Evolutionary conservation across 2,113 vertebrate species (phyloP).

Genomic region (Oncorhynchus mykiss): DNA sequence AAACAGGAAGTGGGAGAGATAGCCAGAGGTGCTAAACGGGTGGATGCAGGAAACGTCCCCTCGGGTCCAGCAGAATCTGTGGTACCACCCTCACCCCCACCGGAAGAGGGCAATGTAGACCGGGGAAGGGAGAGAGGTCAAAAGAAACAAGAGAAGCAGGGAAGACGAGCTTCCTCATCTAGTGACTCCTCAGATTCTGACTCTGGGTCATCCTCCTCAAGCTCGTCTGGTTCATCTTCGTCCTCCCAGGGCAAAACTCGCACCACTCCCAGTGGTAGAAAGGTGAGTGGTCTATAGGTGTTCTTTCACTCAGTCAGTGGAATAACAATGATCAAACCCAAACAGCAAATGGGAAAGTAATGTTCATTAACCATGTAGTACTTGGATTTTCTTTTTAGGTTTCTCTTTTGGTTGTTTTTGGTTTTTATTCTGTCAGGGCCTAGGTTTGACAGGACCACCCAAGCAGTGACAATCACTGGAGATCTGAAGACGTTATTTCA

Average conservation of each 20-base stretch:
- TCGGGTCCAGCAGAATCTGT: constrained; percentile 34
- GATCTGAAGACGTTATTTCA: too few species aligned
- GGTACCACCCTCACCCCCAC: constrained; percentile 15
- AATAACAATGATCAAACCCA: too few species aligned
- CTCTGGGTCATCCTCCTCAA: constrained; percentile 73
- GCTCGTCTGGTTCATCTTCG: constrained; percentile 66
- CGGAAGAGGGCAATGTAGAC: constrained; percentile 12
- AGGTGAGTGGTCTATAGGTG: constrained; percentile 55
- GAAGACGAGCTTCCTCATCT: constrained; percentile 57
- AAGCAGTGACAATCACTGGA: too few species aligned
- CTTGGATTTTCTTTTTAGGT: neutral
- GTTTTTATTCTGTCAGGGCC: neutral
- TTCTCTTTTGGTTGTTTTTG: neutral
- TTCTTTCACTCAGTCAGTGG: neutral
- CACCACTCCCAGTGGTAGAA: constrained; percentile 57
- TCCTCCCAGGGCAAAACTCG: constrained; percentile 62
- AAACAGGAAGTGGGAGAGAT: constrained; percentile 32
- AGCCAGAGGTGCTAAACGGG: constrained; percentile 34
- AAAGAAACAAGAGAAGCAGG: constrained; percentile 48
- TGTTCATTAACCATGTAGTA: too few species aligned
- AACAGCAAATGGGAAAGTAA: too few species aligned
- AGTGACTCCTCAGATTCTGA: constrained; percentile 70
- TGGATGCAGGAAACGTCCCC: constrained; percentile 43
- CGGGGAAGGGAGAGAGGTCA: constrained; percentile 33
- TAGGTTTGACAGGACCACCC: too few species aligned